Base-by-base conservation (phyloP, 2,797 vertebrate species). In the Parauchenoglanis ngamensis region DNA sequence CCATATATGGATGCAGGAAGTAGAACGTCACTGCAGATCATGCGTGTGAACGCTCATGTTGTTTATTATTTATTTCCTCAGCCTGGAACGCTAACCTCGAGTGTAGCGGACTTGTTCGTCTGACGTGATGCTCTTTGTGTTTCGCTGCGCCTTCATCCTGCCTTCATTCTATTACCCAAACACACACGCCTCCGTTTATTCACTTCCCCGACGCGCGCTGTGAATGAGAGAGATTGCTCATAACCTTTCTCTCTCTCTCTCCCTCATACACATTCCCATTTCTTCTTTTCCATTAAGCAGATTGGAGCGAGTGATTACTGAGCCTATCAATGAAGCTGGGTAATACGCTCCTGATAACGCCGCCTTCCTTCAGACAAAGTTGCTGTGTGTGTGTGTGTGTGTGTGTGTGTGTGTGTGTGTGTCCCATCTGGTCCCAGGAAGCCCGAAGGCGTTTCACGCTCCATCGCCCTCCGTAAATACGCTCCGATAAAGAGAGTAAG, bases 381-480 rank as follows among this genome's bases (percentile, higher is more conserved):
- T 75, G 76, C 82, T 67, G 44, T 0, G 49, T 86, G 89, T 77
- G 84, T 81, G 89, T 85, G 86, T 85, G 84, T 86, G 80, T 90
- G 59, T 80, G 80, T 87, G 90, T 83, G 84, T 72, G 79, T 87
- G 54, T 89, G 85, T 88, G 86, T 83, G 90, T 85, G 83, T 81
- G 78, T 86, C 92, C 94, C 94, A 94, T 93, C 92, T 94, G 94
- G 89, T 94, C 93, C 94, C 93, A 89, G 92, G 92, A 92, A 94
- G 94, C 94, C 95, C 92, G 95, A 96, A 95, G 94, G 93, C 93
- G 89, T 95, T 94, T 94, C 94, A 96, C 91, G 94, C 94, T 94
- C 89, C 94, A 95, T 92, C 87, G 94, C 94, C 68, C 93, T 92
- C 93, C 93, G 94, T 95, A 96, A 96, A 96, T 96, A 95, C 94